Conservation (phyloP, 2,113 vertebrate genomes). For the Dipodomys stephensi region DNA sequence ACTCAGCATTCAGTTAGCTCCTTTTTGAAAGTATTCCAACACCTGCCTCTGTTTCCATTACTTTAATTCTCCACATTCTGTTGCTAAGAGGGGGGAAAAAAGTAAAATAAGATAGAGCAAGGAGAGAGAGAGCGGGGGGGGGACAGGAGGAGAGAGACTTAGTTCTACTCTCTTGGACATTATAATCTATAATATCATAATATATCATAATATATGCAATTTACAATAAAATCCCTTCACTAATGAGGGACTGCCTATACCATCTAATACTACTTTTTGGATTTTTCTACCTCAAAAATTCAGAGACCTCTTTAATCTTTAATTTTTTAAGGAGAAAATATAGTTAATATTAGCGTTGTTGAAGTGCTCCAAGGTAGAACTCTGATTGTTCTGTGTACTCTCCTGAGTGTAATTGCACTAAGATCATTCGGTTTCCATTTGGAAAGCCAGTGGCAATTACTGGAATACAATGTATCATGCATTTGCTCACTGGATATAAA, state of each 20-base stretch:
- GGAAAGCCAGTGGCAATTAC: constrained; percentile 95
- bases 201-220: not conserved
- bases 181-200: constrained; percentile 27
- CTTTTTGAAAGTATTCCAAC: constrained; percentile 70
- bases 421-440: constrained; percentile 93
- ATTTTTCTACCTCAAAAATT: not conserved
- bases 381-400: constrained; percentile 93
- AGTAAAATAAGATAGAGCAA: constrained; percentile 61
- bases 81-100: not conserved
- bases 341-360: constrained; percentile 85
- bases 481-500: constrained; percentile 94
- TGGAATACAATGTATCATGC: constrained; percentile 97
- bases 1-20: constrained; percentile 64
- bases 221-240: constrained; percentile 18
- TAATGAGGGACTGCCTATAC: not conserved
- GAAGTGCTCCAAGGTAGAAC: constrained; percentile 91
- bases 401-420: constrained; percentile 95
- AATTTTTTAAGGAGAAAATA: constrained; percentile 76
- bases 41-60: not conserved
- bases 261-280: constrained; percentile 4
- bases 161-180: constrained; percentile 45
- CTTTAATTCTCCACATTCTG: not conserved
- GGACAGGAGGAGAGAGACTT: constrained; percentile 66
- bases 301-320: constrained; percentile 80
- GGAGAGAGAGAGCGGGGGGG: constrained; percentile 39